Evolutionary conservation across 2,113 vertebrate species (phyloP), one percentile per base, ranked within the genome.

Genomic region (Scalopus aquaticus): DNA sequence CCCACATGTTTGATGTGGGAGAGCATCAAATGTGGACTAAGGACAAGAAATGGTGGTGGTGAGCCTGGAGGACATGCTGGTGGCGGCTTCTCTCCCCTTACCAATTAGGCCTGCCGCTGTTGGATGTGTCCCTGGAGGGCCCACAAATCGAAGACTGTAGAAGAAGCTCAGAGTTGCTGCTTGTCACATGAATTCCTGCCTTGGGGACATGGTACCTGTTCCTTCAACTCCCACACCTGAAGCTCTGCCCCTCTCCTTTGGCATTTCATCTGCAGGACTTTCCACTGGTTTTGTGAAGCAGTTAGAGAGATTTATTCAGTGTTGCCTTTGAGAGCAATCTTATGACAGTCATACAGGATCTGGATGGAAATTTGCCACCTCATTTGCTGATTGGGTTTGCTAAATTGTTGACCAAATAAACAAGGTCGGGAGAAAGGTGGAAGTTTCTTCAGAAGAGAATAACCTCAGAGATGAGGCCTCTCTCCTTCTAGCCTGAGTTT

Each of bases 51-150:
- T 10, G 0, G 26, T 0, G n/a, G 19, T 13, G 7, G 22, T 32
- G 26, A 56, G 22, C 56, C 22, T 42, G 7, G 32, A 28, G 35
- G 7, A 5, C 9, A 6, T 39, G 39, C 37, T 20, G 16, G 6
- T 20, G 13, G 4, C 0, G 6, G 1, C 20, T 30, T 13, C 39
- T 11, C 20, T 10, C 60, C 11, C 60, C 4, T 11, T 3, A 1
- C 9, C 51, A 32, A 0, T 39, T 42, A 30, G 20, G 13, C 19
- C 1, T 0, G 37, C 9, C 26, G 26, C 49, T 46, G 0, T 8
- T 24, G 65, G 32, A 6, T 5, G 22, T n/a, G 20, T 3, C 6
- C 7, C 30, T n/a, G 35, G 35, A 37, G 22, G 1, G 13, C 17
- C 39, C 1, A 1, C 15, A 17, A 30, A 19, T 35, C 26, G 24